Percentiles rank a stretch among this genome's conserved stretches.
phyloP scores from a whole-genome alignment of 2,888 invertebrate genomes.

The Drosophila rubida region DNA sequence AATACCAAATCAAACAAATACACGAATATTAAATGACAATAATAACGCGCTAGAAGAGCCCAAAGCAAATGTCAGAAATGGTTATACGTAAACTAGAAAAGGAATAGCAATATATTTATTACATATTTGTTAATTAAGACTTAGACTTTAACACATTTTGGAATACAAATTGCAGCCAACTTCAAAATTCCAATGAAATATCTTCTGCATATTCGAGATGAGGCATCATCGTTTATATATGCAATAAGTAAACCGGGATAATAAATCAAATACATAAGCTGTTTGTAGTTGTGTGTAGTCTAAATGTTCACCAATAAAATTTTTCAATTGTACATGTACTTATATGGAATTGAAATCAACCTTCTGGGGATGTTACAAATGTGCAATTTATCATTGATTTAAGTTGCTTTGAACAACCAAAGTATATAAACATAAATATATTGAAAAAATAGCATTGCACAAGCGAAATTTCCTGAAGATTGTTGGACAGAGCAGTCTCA shows the following conservation, averaged over 20 bases:
- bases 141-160: conserved; percentile 1
- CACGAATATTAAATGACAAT: conserved; percentile 52
- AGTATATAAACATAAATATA: neutral
- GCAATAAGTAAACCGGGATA: conserved; percentile 7
- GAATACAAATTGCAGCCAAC: conserved; percentile 5
- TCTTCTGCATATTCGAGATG: conserved; percentile 4
- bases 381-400: neutral
- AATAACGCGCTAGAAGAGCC: conserved; percentile 35
- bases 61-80: conserved; percentile 23
- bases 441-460: too few species aligned
- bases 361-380: neutral
- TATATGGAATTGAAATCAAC: conserved; percentile 23
- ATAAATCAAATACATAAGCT: conserved; percentile 13
- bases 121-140: conserved; percentile 36
- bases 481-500: too few species aligned
- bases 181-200: conserved; percentile 1
- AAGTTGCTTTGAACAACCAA: neutral
- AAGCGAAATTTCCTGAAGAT: too few species aligned
- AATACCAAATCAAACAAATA: conserved; percentile 8
- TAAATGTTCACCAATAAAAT: conserved; percentile 64
- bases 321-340: conserved; percentile 63
- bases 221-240: neutral
- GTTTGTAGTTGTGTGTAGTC: conserved; percentile 23
- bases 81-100: conserved; percentile 20
- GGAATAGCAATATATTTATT: conserved; percentile 42